Evolutionary conservation across 2,113 vertebrate genomes (phyloP), one percentile per base, ranked within the genome.

Genomic region (Anoplopoma fimbria): DNA sequence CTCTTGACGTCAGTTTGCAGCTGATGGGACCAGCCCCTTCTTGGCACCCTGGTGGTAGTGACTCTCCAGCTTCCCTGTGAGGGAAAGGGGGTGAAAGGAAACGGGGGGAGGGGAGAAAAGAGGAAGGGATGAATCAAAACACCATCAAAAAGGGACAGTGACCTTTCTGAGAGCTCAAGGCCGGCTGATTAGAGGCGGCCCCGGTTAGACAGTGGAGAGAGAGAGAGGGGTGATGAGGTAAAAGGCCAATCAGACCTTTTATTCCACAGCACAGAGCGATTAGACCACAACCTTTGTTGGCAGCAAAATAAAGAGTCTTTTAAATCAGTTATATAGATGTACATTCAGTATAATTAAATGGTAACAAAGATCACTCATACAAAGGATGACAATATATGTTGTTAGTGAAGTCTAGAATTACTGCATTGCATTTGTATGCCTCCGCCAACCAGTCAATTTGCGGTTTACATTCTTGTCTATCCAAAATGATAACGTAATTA

Each of bases 11-110:
- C 93, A 95, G 17, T 91, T 88, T 69, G 93, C 89, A 45, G 90
- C 90, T 81, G 97, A 95, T 9, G 89, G 86, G 95, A 97, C 96
- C 95, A 99, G 96, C 92, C 97, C 97, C 95, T 98, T 98, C 96
- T 97, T 99, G 73, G 97, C 98, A 94, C 97, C 97, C 92, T 97
- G 97, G 93, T 99, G 98, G 93, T 97, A 96, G 84, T 97, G 97
- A 57, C 94, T 95, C 94, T 99, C 98, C 95, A 99, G 95, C 93
- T 97, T 99, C 98, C 98, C 98, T 96, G 93, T 55, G 84, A 86
- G 77, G 79, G 85, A 89, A 78, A 77, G 47, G 72, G 76, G 77
- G 77, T 33, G 70, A 85, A 82, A 81, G 77, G 79, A 70, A 19
- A 65, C 67, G 81, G 79, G 71, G 79, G 86, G 81, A 72, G 85